Evolutionary conservation across 53 echinoderm and acorn worm genomes (phyloP).

Genomic region (Pentamera pediparva): DNA sequence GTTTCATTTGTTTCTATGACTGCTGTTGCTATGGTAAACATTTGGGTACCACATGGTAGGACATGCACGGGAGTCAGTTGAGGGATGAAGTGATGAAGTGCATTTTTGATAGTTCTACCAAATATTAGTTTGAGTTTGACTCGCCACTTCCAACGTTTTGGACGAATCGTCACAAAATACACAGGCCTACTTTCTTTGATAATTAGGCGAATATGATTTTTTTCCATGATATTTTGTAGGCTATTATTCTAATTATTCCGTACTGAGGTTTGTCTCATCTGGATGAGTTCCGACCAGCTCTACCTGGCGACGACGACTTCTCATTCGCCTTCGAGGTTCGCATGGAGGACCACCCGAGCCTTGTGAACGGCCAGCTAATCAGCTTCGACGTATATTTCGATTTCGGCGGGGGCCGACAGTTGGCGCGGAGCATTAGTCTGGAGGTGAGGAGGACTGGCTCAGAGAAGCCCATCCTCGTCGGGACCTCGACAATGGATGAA

Average conservation of each 20-base stretch:
- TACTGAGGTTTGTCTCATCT: constrained; percentile 71
- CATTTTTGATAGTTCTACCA: no score
- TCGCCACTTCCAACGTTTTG: no score
- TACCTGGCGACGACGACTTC: constrained; percentile 72
- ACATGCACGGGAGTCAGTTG: no score
- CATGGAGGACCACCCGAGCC: constrained; percentile 68
- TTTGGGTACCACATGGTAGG: background rate
- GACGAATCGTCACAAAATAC: background rate
- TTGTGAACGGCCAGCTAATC: constrained; percentile 48
- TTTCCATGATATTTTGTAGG: no score
- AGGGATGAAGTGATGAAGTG: no score
- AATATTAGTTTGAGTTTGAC: no score
- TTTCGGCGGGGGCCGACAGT: constrained; percentile 59
- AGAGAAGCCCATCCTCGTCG: constrained; percentile 58
- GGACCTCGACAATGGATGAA: constrained; percentile 67
- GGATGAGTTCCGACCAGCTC: constrained; percentile 53
- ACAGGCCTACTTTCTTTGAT: background rate
- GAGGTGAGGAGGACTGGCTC: constrained; percentile 45
- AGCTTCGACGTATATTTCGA: constrained; percentile 62
- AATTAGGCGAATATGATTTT: background rate
- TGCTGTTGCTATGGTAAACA: background rate
- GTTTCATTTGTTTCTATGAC: background rate
- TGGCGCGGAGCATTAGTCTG: constrained; percentile 40
- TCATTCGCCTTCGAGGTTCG: constrained; percentile 71
- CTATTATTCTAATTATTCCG: no score